Base-by-base conservation (phyloP, 2,113 vertebrate genomes). In the Bothrops jararaca region DNA sequence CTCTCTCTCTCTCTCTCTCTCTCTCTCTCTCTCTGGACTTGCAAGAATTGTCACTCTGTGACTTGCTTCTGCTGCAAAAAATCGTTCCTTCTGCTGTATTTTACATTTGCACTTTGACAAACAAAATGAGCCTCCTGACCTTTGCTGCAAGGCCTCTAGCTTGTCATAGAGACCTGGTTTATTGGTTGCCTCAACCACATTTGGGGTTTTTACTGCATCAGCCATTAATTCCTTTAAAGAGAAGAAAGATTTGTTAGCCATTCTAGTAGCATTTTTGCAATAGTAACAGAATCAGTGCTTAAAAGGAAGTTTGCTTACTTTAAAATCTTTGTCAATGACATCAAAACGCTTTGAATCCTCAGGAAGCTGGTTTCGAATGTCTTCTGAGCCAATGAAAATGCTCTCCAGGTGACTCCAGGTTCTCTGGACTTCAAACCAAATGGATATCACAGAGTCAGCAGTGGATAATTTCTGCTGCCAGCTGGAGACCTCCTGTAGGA, bases 391-490 rank as follows among this genome's bases (percentile, higher is more conserved):
- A 0, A 98, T 96, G 95, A 98, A 98, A 90, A 98, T 98, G 92
- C 97, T 98, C 86, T 98, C 98, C 92, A 98, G 95, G 94, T 98
- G 97, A 60, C 96, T 95, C 98, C 98, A 98, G 0, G 97, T 98
- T 56, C 98, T 96, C 91, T 98, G 98, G 7, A 98, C 97, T 94
- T 98, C 98, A 29, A 97, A 97, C 98, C 97, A 98, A 93, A 97
- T 96, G 95, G 91, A 93, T 95, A 98, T 97, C 86, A 98, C 95
- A 0, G 95, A 92, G 85, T 98, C 98, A 0, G 97, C 64, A 0
- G 96, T 97, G 0, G 97, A 98, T 87, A 98, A 95, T 93, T 97
- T 98, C 94, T 95, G 93, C 95, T 98, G 98, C 98, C 98, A 98
- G 91, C 95, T 93, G 0, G 96, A 97, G 91, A 97, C 97, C 89